Evolutionary conservation across 2,888 invertebrate species (phyloP), one percentile per base, ranked within the genome.

Genomic region (Nomada goodeniana): DNA sequence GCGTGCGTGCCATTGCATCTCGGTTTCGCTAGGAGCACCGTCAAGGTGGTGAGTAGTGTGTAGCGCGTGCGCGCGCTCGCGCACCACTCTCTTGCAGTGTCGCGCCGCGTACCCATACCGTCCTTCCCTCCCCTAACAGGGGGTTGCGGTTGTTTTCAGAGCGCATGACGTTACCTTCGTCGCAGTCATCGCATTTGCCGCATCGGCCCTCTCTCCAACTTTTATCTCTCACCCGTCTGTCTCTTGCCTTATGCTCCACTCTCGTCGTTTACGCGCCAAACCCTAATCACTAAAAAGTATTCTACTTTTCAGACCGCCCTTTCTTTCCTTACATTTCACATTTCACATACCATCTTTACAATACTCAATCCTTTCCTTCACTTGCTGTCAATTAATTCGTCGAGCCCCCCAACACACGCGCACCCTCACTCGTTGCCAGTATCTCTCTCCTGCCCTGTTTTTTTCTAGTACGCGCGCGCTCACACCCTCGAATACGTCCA

Each of bases 161-260:
- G 80, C 81, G 85, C 74, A 78, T 78, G 82, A 92, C 92, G 91
- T 91, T 90, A 90, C 90, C 91, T 82, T 84, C 88, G 90, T 89
- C 91, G 92, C 91, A 91, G 89, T 88, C 91, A 86, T 88, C 90
- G 92, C 92, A 77, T 77, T 83, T 82, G 77, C 72, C 84, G 91
- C 91, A 92, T 92, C 93, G 92, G 91, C 90, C 81, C 85, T 84
- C 85, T 61, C 72, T 52, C 36, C 18, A 50, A 72, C 59, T 80
- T 74, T 61, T 60, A 65, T 64, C 60, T 73, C 73, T 57, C 78
- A 61, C 42, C 68, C 44, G 36, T 20, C 60, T 10, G 26, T 55
- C 20, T 23, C 23, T 42, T 65, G 42, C 20, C 26, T 10, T 11
- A 11, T 23, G 13, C 5, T 20, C 20, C 42, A 18, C 11, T 61